Evolutionary conservation across 2,113 vertebrate genomes (phyloP), one percentile per base, ranked within the genome.

Genomic region (Phyllostomus hastatus): DNA sequence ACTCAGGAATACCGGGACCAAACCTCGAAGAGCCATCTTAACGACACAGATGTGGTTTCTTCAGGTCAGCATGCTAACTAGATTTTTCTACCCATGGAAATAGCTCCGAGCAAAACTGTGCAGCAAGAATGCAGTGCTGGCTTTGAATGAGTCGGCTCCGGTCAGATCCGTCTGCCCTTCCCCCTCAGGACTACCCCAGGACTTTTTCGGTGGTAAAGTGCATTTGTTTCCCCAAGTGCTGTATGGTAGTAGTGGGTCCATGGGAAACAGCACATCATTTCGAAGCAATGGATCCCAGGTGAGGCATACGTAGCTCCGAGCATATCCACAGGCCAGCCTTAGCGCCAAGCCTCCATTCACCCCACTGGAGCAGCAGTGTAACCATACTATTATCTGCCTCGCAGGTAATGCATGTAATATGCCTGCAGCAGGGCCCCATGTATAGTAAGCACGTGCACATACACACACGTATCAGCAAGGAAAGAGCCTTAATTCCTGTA

Each of bases 401-500:
- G 15, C 0, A 64, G 64, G 15, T 0, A 54, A 88, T 26, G 24
- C 38, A 66, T 0, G 14, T 26, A 57, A n/a, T 1, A 19, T 33
- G 20, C 22, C 57, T 41, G 79, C 28, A 75, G 59, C 24, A 73
- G 41, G 54, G 52, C 31, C 28, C 26, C n/a, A 4, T 9, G 24
- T 28, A 41, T 1, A 38, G 9, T 38, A n/a, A 89, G 31, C 52
- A 48, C 16, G 15, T 33, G 54, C 26, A n/a, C 7, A 14, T 5
- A 41, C 0, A 24, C n/a, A 89, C 17, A 80, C 4, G 33, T 43
- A 64, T 35, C 57, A 48, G 72, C 24, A 76, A 69, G 59, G 73
- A 91, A 35, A 54, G 20, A 82, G 41, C 10, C 48, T 46, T 59
- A 31, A 50, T 12, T 75, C 22, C 14, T 66, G 24, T 59, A 81